Base-by-base conservation (phyloP, 2,797 vertebrate genomes). In the Spea hammondii region DNA sequence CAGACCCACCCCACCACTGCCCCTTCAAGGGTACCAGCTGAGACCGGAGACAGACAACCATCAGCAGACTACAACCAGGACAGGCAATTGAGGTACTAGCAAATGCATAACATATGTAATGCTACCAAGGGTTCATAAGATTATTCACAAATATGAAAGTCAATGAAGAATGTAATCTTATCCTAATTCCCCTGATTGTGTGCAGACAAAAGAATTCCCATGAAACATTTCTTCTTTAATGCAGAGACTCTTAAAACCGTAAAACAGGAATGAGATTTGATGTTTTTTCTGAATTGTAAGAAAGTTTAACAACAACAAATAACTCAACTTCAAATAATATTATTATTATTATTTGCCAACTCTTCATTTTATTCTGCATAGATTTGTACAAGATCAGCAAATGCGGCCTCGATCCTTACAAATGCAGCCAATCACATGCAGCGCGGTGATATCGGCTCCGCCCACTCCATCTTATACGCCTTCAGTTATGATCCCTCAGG, bases 351-450 rank as follows among this genome's bases (percentile, higher is more conserved):
- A 2, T 32, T 32, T 32, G 32, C 32, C 32, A 32, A 32, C 32
- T 32, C 32, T 32, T 32, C 32, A 32, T 32, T 32, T 32, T 32
- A 32, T 32, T 44, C 10, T 51, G 17, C 75, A 48, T 90, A 98
- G 96, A 84, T 94, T 94, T 79, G 70, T 86, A 11, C 82, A 92
- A 86, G 93, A 95, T 62, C 93, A 93, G 85, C 94, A 92, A 85
- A 85, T 90, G 86, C 90, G 95, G 82, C 84, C 85, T 59, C 69
- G 92, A 1, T 83, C 92, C 0, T 79, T 92, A 62, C 91, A 91
- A 82, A 90, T 90, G 85, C 93, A 92, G 53, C 88, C 93, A 0
- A 86, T 91, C 75, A 92, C 90, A 76, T 90, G 92, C 67, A 92
- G 92, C 54, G 82, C 91, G 0, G 76, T 88, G 80, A 89, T 91